Evolutionary conservation across 2,888 invertebrate species (phyloP).

Genomic region (Athrips mouffetella): DNA sequence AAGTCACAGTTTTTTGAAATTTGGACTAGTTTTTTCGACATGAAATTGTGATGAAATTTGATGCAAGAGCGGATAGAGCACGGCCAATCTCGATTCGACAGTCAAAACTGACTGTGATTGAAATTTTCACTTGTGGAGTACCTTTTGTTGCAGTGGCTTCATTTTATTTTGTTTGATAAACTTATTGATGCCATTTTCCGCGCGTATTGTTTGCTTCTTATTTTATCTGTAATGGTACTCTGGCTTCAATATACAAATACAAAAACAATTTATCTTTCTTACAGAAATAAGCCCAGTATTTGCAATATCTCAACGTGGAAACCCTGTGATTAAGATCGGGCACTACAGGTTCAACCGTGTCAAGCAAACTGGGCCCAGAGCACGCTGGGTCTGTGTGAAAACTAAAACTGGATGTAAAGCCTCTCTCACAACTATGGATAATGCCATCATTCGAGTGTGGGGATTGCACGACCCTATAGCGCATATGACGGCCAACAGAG

Average conservation of each 20-base stretch:
- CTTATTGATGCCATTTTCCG: too few relatives aligned
- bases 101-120: too few relatives aligned
- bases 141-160: too few relatives aligned
- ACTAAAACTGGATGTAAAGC: slow-evolving; percentile 70
- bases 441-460: slow-evolving; percentile 70
- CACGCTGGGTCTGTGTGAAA: slow-evolving; percentile 72
- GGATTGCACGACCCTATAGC: slow-evolving; percentile 69
- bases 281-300: slow-evolving; percentile 70
- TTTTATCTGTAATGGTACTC: too few relatives aligned
- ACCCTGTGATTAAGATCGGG: slow-evolving; percentile 72
- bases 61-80: too few relatives aligned
- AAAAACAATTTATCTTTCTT: slow-evolving; percentile 31
- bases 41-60: too few relatives aligned
- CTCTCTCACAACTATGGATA: slow-evolving; percentile 68
- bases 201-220: too few relatives aligned
- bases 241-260: not conserved
- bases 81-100: too few relatives aligned
- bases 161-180: too few relatives aligned
- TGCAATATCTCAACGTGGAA: slow-evolving; percentile 68
- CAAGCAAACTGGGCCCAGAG: slow-evolving; percentile 65
- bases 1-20: too few relatives aligned
- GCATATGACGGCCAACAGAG: slow-evolving; percentile 67
- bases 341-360: slow-evolving; percentile 71
- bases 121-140: too few relatives aligned
- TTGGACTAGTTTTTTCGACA: too few relatives aligned